A percentile compares a stretch with the other conserved stretches of the same genome.
Evolutionary conservation across 2,888 invertebrate species (phyloP).

Genomic region (Eilema sororculum): DNA sequence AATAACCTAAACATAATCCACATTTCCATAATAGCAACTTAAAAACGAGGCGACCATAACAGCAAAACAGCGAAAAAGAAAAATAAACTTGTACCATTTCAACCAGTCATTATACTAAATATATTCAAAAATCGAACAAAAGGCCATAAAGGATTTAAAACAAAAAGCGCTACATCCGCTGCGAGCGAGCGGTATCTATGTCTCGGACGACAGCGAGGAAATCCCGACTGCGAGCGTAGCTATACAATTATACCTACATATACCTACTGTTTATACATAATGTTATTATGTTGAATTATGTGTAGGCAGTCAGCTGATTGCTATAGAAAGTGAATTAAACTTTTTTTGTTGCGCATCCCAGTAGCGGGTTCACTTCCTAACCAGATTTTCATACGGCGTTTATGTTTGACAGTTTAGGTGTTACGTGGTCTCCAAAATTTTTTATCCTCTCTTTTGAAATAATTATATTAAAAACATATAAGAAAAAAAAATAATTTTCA

Average conservation of each 20-base stretch:
- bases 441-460: neutral
- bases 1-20: neutral
- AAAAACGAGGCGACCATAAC: neutral
- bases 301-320: conserved; percentile 77
- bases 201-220: conserved; percentile 76
- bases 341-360: conserved; percentile 40
- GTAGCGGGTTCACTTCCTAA: conserved; percentile 7
- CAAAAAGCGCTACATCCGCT: conserved; percentile 69
- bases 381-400: neutral
- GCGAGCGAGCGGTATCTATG: conserved; percentile 54
- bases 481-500: neutral
- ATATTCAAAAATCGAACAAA: conserved; percentile 22
- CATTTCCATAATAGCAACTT: neutral
- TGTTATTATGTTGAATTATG: conserved; percentile 74
- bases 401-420: neutral
- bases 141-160: conserved; percentile 29
- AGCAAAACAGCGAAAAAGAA: neutral
- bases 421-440: neutral
- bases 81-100: conserved; percentile 8
- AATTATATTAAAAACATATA: neutral
- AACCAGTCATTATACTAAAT: conserved; percentile 12
- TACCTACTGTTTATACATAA: conserved; percentile 65
- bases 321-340: conserved; percentile 65
- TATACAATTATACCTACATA: conserved; percentile 50
- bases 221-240: conserved; percentile 67